Evolutionary conservation across 2,888 invertebrate genomes (phyloP).

Genomic region (Aelia acuminata): DNA sequence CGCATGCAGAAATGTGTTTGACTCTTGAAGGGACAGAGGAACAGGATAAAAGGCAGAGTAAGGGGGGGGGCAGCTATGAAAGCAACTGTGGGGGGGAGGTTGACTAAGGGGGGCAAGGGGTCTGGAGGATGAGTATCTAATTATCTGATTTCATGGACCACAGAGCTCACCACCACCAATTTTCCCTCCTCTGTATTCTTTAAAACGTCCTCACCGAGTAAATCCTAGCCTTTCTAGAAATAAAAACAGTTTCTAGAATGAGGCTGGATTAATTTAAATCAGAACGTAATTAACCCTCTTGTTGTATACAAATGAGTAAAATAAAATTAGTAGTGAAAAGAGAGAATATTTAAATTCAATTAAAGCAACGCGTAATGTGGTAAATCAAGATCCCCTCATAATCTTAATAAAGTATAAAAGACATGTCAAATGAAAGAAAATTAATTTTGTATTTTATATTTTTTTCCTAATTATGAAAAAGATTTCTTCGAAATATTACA

Average conservation of each 20-base stretch:
- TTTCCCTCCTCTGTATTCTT: constrained; percentile 30
- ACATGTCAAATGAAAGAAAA: no score
- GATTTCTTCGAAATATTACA: no score
- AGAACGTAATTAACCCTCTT: neutral
- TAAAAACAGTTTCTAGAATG: neutral
- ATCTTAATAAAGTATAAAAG: no score
- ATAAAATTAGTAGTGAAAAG: neutral
- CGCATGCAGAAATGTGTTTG: neutral
- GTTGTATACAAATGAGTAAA: neutral
- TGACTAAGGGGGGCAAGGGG: no score
- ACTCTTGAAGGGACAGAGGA: neutral
- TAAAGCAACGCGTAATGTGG: no score
- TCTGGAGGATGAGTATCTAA: constrained; percentile 13
- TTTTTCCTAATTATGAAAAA: no score
- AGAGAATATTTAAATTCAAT: neutral
- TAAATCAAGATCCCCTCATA: no score
- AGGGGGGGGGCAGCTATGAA: constrained; percentile 9
- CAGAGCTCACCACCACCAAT: neutral
- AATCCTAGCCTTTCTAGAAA: neutral
- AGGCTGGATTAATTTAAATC: neutral
- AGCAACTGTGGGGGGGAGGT: neutral
- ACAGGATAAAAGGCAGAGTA: neutral
- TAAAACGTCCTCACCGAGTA: neutral
- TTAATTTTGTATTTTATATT: no score
- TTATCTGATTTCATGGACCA: constrained; percentile 45